These are phyloP conservation scores for Ochropleura plecta DNA, from an alignment of 2,888 invertebrate species.

Conservation along the genomic window DNA sequence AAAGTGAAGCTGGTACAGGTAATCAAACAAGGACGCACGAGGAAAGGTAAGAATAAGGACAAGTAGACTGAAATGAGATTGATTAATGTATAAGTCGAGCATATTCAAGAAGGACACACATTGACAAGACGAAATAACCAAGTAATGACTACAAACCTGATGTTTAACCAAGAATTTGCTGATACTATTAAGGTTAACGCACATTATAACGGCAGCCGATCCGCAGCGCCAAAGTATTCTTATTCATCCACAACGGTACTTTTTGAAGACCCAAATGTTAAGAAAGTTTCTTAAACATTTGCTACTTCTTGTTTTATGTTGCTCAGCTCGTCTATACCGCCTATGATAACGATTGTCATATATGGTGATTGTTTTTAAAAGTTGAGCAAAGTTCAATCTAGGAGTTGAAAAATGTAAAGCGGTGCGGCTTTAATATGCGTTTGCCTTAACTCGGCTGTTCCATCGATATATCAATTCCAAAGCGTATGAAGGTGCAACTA, in stretches of 20 bases:
- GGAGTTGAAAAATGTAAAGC: background rate
- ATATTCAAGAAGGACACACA: conserved; percentile 3
- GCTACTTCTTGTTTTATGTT: background rate
- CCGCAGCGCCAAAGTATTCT: background rate
- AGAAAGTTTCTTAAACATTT: background rate
- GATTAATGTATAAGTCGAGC: conserved; percentile 28
- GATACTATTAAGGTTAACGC: background rate
- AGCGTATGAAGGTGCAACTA: conserved; percentile 19
- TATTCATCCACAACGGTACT: background rate
- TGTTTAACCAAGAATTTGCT: background rate
- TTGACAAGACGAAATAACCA: conserved; percentile 22
- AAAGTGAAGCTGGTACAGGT: conserved; percentile 84
- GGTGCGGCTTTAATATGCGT: background rate
- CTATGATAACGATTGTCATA: background rate
- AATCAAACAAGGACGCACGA: conserved; percentile 78
- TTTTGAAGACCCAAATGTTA: background rate
- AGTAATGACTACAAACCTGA: conserved; percentile 22
- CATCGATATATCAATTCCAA: conserved; percentile 6
- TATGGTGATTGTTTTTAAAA: background rate
- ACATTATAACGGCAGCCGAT: background rate
- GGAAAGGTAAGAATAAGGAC: conserved; percentile 75
- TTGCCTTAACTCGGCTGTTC: background rate
- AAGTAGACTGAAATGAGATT: conserved; percentile 54
- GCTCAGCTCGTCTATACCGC: no score
- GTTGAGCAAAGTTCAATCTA: background rate